phyloP scores from a whole-genome alignment of 2,113 vertebrate genomes.

The Tetrax tetrax region DNA sequence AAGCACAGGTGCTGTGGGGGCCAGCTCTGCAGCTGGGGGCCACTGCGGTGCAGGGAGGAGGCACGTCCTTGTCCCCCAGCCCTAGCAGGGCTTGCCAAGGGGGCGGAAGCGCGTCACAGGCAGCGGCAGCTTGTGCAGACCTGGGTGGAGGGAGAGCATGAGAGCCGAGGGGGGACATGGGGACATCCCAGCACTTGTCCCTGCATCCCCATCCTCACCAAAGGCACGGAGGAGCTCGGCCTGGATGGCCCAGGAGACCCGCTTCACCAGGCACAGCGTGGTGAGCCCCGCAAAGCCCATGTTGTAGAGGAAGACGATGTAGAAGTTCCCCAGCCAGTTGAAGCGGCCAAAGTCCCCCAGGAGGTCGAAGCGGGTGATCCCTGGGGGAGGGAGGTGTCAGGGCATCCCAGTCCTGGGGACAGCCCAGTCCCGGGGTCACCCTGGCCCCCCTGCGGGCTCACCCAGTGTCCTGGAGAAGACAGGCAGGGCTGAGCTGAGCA shows the following conservation, averaged over 20 bases:
- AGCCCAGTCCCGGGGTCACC: not conserved
- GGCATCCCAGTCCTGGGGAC: not conserved
- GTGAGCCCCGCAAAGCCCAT: conserved; percentile 92
- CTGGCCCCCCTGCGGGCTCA: conserved; percentile 53
- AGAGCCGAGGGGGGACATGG: not conserved
- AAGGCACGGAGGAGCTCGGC: conserved; percentile 92
- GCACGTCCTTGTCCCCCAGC: not conserved
- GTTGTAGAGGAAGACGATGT: conserved; percentile 95
- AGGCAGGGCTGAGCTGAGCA: conserved; percentile 94
- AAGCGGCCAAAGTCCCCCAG: conserved; percentile 94
- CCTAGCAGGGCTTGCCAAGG: conserved; percentile 65
- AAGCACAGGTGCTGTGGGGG: fast-evolving
- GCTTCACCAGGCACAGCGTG: conserved; percentile 92
- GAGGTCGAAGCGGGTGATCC: conserved; percentile 94
- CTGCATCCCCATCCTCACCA: conserved; percentile 77
- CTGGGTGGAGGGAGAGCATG: conserved; percentile 50
- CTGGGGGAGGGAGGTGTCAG: conserved; percentile 60
- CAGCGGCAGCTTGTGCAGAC: conserved; percentile 88
- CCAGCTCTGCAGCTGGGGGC: not conserved
- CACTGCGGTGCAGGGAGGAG: fast-evolving
- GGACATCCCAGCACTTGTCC: not conserved
- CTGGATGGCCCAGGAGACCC: conserved; percentile 89
- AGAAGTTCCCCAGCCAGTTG: conserved; percentile 96
- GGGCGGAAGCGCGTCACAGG: conserved; percentile 77
- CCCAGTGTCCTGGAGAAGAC: conserved; percentile 96